These are phyloP conservation scores for Copidosoma floridanum DNA, from an alignment of 1,140 invertebrate species.

Conservation along the genomic window DNA sequence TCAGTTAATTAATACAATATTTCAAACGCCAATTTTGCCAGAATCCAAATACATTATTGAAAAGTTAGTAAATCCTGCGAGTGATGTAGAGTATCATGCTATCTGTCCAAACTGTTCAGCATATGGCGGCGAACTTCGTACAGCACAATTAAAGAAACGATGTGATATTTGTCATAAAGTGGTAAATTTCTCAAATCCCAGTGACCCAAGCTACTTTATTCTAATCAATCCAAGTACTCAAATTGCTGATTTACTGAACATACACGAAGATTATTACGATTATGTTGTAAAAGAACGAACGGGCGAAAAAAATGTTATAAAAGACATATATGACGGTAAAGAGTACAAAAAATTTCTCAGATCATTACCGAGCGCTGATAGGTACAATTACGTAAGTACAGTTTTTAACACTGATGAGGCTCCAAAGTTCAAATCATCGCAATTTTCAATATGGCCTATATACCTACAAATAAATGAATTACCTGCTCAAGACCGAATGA, in stretches of 20 bases:
- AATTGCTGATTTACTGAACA: background rate
- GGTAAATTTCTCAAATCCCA: background rate
- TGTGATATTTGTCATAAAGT: background rate
- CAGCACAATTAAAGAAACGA: background rate
- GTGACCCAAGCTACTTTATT: constrained; percentile 3
- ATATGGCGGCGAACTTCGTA: background rate
- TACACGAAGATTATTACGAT: background rate
- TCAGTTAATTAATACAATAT: background rate
- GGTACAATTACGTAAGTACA: background rate
- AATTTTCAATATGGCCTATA: background rate
- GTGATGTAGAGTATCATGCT: background rate
- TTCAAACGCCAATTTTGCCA: background rate
- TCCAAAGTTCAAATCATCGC: background rate
- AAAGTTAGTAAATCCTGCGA: background rate
- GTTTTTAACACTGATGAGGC: background rate
- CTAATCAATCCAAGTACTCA: background rate
- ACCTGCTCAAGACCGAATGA: background rate
- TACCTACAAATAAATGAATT: background rate
- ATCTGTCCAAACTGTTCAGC: background rate
- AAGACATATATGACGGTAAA: background rate
- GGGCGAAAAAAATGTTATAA: background rate
- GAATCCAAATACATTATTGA: background rate
- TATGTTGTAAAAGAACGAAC: background rate
- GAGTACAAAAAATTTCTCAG: background rate
- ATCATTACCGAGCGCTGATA: background rate